Percentiles rank a stretch among this genome's conserved stretches.
These are phyloP conservation scores for Pyrrhosoma nymphula DNA, from an alignment of 2,888 invertebrate genomes.

Conservation along the genomic window DNA sequence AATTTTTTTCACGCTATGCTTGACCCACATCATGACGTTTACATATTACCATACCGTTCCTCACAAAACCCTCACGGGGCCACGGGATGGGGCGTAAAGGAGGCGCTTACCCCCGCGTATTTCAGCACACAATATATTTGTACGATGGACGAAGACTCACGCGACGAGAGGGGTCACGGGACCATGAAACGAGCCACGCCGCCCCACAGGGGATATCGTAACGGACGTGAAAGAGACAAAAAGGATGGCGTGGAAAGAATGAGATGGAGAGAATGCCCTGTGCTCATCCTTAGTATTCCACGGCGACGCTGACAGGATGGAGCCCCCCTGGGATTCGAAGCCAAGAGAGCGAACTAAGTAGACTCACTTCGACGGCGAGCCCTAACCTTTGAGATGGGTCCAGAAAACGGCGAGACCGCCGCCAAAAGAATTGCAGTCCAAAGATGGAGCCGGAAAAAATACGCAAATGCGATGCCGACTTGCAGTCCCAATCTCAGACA, in stretches of 20 bases:
- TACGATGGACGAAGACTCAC: background rate
- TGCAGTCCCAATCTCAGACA: background rate
- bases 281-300: background rate
- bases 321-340: background rate
- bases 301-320: no score
- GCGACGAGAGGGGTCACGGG: background rate
- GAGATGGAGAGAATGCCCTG: background rate
- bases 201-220: background rate
- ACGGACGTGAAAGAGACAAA: no score
- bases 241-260: background rate
- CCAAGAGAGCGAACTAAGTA: background rate
- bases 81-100: background rate
- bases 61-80: background rate
- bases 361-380: no score
- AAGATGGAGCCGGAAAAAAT: background rate
- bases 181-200: background rate
- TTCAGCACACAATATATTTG: background rate
- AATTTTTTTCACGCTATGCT: background rate
- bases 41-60: background rate
- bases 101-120: background rate
- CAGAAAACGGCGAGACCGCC: background rate
- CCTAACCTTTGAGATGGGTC: background rate
- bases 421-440: background rate
- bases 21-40: slow-evolving; percentile 5
- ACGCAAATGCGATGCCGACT: background rate